Conservation (phyloP, 2,113 vertebrate genomes). For the Vimba vimba region DNA sequence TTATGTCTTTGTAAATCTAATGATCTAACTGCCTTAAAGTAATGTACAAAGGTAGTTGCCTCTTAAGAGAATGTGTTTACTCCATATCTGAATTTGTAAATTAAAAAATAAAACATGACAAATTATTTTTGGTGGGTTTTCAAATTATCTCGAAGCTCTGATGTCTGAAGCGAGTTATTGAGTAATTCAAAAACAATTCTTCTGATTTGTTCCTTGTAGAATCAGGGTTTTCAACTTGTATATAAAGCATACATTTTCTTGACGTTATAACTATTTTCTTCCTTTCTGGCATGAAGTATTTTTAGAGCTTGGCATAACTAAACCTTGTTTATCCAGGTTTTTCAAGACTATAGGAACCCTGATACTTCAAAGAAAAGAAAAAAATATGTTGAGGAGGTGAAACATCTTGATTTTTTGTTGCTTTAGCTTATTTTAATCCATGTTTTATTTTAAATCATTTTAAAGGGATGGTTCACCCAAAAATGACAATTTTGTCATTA, state of each 20-base stretch:
- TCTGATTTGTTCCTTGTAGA: neutral
- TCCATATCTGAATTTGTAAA: conserved; percentile 1
- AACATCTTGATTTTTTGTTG: neutral
- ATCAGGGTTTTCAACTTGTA: neutral
- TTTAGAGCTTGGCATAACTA: neutral
- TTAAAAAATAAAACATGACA: neutral
- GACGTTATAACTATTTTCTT: too few species aligned
- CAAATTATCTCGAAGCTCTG: neutral
- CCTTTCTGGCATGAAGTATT: too few species aligned
- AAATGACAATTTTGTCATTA: too few species aligned
- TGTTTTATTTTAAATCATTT: neutral
- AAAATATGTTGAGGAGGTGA: neutral
- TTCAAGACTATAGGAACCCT: neutral
- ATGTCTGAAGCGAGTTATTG: too few species aligned
- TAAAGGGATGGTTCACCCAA: too few species aligned
- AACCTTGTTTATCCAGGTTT: too few species aligned
- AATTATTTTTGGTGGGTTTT: neutral
- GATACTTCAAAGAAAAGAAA: neutral
- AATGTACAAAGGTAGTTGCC: neutral
- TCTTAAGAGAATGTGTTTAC: neutral
- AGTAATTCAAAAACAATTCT: neutral
- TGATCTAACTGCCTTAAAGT: neutral
- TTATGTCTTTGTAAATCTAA: neutral
- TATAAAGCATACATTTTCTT: too few species aligned
- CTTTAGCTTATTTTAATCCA: neutral